A percentile compares a stretch with the other conserved stretches of the same genome.
Evolutionary conservation across 2,888 invertebrate genomes (phyloP).

Genomic region (Drosophila birchii): DNA sequence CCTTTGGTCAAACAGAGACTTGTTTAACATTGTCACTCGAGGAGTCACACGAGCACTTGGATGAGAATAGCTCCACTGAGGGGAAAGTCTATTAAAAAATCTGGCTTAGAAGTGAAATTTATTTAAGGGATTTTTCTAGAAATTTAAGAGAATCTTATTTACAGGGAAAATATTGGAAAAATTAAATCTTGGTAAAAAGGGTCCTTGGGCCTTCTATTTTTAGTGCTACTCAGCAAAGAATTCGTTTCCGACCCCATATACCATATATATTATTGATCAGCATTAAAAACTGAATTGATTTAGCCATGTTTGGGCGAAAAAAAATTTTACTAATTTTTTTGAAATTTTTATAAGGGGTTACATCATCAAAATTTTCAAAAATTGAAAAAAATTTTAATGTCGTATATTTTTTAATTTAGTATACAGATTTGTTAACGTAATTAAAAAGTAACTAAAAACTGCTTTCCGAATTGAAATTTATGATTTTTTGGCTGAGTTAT

Average conservation of each 20-base stretch:
- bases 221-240: too few species aligned
- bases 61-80: conserved; percentile 8
- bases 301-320: too few species aligned
- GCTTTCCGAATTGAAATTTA: background rate
- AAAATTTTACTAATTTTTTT: too few species aligned
- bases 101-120: background rate
- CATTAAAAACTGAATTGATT: too few species aligned
- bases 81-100: background rate
- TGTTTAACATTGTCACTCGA: conserved; percentile 57
- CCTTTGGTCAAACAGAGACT: conserved; percentile 51
- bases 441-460: background rate
- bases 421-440: background rate
- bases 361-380: too few species aligned
- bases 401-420: too few species aligned
- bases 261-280: too few species aligned
- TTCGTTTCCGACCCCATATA: too few species aligned
- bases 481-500: background rate
- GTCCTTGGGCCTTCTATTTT: too few species aligned
- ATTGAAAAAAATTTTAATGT: too few species aligned
- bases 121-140: background rate
- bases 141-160: background rate
- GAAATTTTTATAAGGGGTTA: too few species aligned
- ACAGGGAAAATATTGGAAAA: background rate
- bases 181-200: too few species aligned
- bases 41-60: conserved; percentile 38